phyloP scores from a whole-genome alignment of 2,113 vertebrate genomes.

The Uria lomvia region DNA sequence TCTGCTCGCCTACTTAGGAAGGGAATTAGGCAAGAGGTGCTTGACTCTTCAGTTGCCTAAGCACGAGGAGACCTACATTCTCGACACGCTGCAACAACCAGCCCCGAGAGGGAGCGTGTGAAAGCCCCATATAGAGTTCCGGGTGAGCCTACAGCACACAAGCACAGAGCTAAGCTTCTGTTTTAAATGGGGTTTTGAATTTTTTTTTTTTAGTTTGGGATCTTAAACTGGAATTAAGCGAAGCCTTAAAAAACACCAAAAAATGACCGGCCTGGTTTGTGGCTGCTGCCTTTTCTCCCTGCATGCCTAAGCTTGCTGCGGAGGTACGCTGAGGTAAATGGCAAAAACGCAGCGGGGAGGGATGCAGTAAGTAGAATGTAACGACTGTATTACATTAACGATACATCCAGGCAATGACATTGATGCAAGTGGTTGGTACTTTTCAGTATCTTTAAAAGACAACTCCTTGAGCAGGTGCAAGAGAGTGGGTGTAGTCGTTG shows the following conservation, averaged over 20 bases:
- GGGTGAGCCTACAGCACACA: neutral
- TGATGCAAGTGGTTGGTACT: neutral
- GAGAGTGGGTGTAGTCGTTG: neutral
- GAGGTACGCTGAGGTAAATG: neutral
- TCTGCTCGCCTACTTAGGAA: neutral
- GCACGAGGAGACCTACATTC: neutral
- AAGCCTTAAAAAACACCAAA: neutral
- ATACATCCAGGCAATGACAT: neutral
- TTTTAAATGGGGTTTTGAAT: neutral
- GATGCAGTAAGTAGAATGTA: neutral
- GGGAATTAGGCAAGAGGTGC: neutral
- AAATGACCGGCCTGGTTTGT: neutral
- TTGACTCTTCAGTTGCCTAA: neutral
- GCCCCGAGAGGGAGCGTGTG: accelerated
- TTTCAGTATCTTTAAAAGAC: neutral
- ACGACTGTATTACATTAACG: neutral
- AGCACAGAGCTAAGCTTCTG: neutral
- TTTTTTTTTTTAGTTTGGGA: neutral
- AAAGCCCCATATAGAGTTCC: accelerated
- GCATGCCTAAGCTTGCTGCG: neutral
- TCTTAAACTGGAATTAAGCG: neutral
- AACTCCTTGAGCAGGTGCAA: conserved; percentile 8
- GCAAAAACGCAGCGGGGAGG: neutral
- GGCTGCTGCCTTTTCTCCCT: neutral
- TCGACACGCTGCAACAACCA: neutral